Conservation (phyloP, 2,797 vertebrate species). For the Megalops cyprinoides region DNA sequence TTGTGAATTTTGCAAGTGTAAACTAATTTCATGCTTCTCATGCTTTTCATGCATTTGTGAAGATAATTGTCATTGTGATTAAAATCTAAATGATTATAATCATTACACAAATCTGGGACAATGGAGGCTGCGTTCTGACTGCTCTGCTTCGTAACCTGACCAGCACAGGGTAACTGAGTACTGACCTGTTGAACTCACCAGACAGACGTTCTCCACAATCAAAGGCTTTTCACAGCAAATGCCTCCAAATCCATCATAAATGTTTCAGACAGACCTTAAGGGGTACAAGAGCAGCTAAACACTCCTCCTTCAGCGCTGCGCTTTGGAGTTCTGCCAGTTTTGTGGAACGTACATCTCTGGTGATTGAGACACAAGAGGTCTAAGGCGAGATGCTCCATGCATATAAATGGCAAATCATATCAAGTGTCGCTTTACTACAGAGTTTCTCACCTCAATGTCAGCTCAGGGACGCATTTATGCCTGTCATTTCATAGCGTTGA, state of each 20-base stretch:
- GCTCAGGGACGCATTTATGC: not conserved
- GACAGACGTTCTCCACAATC: not conserved
- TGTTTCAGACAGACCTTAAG: slow-evolving; percentile 1
- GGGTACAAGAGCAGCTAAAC: slow-evolving; percentile 13
- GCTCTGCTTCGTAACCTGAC: not conserved
- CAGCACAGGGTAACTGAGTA: not conserved
- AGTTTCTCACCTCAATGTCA: not conserved
- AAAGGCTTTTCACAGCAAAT: not conserved
- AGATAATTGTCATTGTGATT: slow-evolving; percentile 37
- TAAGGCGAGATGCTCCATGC: not conserved
- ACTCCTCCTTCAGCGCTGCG: not conserved
- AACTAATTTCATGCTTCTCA: slow-evolving; percentile 39
- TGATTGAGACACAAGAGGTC: not conserved
- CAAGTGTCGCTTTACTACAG: not conserved
- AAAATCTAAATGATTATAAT: slow-evolving; percentile 36
- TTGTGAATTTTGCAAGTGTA: slow-evolving; percentile 3
- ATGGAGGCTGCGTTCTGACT: slow-evolving; percentile 21
- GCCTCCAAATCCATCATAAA: not conserved
- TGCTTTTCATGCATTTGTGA: slow-evolving; percentile 30
- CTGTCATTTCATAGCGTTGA: not conserved
- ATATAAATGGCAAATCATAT: not conserved
- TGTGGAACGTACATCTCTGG: not conserved
- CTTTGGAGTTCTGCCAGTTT: not conserved
- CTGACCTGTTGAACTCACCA: not conserved
- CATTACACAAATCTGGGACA: slow-evolving; percentile 37